A percentile compares a stretch with the other conserved stretches of the same genome.
Evolutionary conservation across 2,888 invertebrate species (phyloP).

Genomic region (Drosophila silvestris): DNA sequence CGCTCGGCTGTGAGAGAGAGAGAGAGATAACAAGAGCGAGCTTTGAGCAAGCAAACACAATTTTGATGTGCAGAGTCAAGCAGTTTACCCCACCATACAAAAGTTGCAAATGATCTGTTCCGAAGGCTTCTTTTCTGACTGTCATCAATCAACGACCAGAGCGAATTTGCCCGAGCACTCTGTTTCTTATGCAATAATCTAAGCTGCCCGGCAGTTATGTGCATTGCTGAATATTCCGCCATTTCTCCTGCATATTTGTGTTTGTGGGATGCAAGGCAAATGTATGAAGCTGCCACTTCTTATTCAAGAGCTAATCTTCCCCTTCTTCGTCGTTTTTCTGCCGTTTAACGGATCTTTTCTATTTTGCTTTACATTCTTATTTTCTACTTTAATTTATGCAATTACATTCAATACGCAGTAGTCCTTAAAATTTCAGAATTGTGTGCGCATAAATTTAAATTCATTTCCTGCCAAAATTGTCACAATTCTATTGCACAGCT

Average conservation of each 20-base stretch:
- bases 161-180: constrained; percentile 1
- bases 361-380: background rate
- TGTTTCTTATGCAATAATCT: background rate
- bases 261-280: background rate
- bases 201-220: background rate
- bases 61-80: constrained; percentile 28
- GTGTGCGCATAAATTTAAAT: too few relatives aligned
- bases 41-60: constrained; percentile 42
- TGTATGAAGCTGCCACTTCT: background rate
- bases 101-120: constrained; percentile 37
- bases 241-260: background rate
- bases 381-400: background rate
- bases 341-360: background rate
- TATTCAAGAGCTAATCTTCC: background rate
- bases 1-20: constrained; percentile 11
- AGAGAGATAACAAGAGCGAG: constrained; percentile 32
- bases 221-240: background rate
- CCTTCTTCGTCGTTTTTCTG: background rate
- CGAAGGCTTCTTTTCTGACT: constrained; percentile 29
- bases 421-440: too few relatives aligned
- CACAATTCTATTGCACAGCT: background rate
- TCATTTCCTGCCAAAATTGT: too few relatives aligned
- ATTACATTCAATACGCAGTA: background rate
- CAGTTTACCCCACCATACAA: constrained; percentile 19
- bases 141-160: constrained; percentile 36